A percentile compares a stretch with the other conserved stretches of the same genome.
phyloP scores from a whole-genome alignment of 30 jellyfish, hydroid and myxozoan genomes.

The Aurelia aurita complex sp. Pacific region DNA sequence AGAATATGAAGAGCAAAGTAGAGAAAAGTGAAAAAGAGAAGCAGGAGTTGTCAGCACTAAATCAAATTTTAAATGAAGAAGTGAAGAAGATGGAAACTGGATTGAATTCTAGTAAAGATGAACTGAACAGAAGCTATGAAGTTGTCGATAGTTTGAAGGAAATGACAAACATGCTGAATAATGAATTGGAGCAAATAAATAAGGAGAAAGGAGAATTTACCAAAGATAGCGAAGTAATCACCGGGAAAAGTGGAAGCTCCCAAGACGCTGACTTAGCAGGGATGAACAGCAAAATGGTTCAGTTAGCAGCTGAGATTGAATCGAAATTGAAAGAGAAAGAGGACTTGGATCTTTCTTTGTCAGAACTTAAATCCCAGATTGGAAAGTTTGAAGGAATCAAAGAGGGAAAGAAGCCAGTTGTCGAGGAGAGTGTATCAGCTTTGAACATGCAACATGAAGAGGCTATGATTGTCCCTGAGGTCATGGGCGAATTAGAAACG shows the following conservation, averaged over 20 bases:
- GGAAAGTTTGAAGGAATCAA: slow-evolving; percentile 7
- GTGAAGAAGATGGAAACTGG: slow-evolving; percentile 50
- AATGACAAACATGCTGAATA: not conserved
- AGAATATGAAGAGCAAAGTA: slow-evolving; percentile 1
- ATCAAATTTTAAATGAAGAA: slow-evolving; percentile 53
- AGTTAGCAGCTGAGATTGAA: slow-evolving; percentile 33
- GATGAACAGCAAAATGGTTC: slow-evolving; percentile 20
- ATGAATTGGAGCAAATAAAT: not conserved
- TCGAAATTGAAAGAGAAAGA: slow-evolving; percentile 35
- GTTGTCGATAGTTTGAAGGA: slow-evolving; percentile 22
- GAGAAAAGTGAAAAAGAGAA: slow-evolving; percentile 57
- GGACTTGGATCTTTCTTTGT: slow-evolving; percentile 42
- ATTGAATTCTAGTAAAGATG: slow-evolving; percentile 37
- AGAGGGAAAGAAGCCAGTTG: slow-evolving; percentile 10
- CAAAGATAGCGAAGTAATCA: slow-evolving; percentile 7
- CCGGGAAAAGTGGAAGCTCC: not conserved
- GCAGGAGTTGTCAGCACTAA: slow-evolving; percentile 40
- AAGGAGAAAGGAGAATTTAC: not conserved
- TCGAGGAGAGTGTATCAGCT: slow-evolving; percentile 29
- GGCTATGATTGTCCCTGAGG: slow-evolving; percentile 51
- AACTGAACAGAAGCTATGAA: slow-evolving; percentile 21
- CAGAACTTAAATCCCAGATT: slow-evolving; percentile 24
- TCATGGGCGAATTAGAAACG: slow-evolving; percentile 32
- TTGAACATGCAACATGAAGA: slow-evolving; percentile 41
- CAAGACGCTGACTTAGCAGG: not conserved